Conservation (phyloP, 2,888 invertebrate species). For the Strigamia transsilvanica region DNA sequence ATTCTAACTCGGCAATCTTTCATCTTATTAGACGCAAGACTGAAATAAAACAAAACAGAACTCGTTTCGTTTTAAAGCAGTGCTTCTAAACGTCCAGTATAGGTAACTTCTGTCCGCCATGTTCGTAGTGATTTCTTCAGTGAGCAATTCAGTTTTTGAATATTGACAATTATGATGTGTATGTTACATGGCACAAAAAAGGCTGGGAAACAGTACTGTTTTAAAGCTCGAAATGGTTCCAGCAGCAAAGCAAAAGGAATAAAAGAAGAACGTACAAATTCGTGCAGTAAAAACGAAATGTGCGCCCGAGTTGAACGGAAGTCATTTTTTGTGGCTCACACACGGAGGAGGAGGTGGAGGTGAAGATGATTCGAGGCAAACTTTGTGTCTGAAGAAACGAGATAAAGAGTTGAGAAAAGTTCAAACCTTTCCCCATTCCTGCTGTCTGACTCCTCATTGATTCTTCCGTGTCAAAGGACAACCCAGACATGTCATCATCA, state of each 20-base stretch:
- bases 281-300: not conserved
- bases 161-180: too few species aligned
- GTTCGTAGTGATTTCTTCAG: too few species aligned
- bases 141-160: too few species aligned
- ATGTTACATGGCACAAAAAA: too few species aligned
- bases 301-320: slow-evolving; percentile 17
- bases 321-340: not conserved
- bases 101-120: too few species aligned
- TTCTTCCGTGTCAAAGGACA: slow-evolving; percentile 49
- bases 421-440: slow-evolving; percentile 14
- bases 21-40: too few species aligned
- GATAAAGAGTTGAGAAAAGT: slow-evolving; percentile 32
- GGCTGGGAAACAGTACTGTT: too few species aligned
- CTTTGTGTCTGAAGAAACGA: slow-evolving; percentile 44
- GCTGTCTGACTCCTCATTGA: slow-evolving; percentile 16
- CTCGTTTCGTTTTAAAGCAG: too few species aligned
- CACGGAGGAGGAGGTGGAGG: not conserved
- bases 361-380: not conserved
- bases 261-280: not conserved
- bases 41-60: too few species aligned
- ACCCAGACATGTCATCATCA: slow-evolving; percentile 26
- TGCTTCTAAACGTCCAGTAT: too few species aligned
- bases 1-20: too few species aligned
- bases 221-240: not conserved
- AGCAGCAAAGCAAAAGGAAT: not conserved